Evolutionary conservation across 2,797 vertebrate species (phyloP).

Genomic region (Coranthus polyacanthus): DNA sequence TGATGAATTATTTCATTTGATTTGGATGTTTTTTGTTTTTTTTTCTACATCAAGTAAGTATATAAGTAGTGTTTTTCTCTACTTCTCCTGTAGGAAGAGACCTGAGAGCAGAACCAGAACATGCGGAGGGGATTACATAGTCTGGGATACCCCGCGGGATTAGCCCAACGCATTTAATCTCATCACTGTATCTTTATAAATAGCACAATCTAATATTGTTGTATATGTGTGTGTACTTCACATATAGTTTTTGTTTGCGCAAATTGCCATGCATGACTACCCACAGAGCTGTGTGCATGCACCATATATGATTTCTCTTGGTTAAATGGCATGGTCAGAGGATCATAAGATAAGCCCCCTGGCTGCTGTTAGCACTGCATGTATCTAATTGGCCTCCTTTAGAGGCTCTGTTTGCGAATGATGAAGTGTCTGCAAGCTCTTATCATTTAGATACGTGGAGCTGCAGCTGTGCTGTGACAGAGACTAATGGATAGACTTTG

Average conservation of each 20-base stretch:
- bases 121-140: slow-evolving; percentile 8
- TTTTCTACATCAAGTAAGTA: no score
- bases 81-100: slow-evolving; percentile 15
- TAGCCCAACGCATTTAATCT: slow-evolving; percentile 40
- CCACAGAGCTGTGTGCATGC: slow-evolving; percentile 5
- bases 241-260: slow-evolving; percentile 27
- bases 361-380: slow-evolving; percentile 57
- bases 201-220: background rate
- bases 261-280: slow-evolving; percentile 31
- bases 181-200: slow-evolving; percentile 24
- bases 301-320: slow-evolving; percentile 2
- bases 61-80: no score
- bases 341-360: slow-evolving; percentile 57
- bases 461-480: slow-evolving; percentile 57
- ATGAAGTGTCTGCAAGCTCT: slow-evolving; percentile 64
- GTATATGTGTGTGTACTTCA: slow-evolving; percentile 11
- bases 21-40: background rate
- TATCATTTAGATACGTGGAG: slow-evolving; percentile 48
- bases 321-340: slow-evolving; percentile 55
- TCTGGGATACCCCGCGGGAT: slow-evolving; percentile 21
- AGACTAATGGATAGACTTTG: slow-evolving; percentile 67
- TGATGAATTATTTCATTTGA: background rate
- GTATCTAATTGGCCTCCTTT: slow-evolving; percentile 70
- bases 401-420: slow-evolving; percentile 59
- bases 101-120: background rate